These are phyloP conservation scores for Empidonax traillii DNA, from an alignment of 2,113 vertebrate species.

Conservation along the genomic window DNA sequence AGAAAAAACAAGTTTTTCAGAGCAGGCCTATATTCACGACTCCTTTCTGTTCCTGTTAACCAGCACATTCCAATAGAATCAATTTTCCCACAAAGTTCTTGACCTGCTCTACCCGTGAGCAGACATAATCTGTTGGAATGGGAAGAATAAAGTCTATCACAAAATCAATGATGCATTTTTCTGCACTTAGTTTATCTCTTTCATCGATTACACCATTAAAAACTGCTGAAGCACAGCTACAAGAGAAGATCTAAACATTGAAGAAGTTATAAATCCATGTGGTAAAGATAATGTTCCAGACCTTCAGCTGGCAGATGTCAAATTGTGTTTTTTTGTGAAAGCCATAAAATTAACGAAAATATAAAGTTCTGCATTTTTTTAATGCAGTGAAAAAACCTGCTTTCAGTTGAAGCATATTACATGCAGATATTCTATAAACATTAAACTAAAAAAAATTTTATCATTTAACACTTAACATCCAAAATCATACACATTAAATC, in stretches of 20 bases:
- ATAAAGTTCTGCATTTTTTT: background rate
- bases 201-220: background rate
- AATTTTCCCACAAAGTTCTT: background rate
- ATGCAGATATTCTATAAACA: background rate
- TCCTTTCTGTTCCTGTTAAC: accelerated
- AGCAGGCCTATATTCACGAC: accelerated
- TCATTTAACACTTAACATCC: background rate
- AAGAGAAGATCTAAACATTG: background rate
- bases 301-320: background rate
- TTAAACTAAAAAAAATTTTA: background rate
- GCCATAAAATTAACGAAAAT: background rate
- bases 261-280: background rate
- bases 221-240: background rate
- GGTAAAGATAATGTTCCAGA: background rate
- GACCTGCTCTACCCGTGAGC: background rate
- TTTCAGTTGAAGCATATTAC: background rate
- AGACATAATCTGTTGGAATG: background rate
- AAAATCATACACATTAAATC: background rate
- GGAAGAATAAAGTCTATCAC: background rate
- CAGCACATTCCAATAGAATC: background rate
- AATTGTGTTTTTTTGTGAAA: background rate
- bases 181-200: background rate
- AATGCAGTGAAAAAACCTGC: background rate
- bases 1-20: background rate
- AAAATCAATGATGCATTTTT: background rate